Evolutionary conservation across 2,797 vertebrate genomes (phyloP), one percentile per base, ranked within the genome.

Genomic region (Bovichtus variegatus): DNA sequence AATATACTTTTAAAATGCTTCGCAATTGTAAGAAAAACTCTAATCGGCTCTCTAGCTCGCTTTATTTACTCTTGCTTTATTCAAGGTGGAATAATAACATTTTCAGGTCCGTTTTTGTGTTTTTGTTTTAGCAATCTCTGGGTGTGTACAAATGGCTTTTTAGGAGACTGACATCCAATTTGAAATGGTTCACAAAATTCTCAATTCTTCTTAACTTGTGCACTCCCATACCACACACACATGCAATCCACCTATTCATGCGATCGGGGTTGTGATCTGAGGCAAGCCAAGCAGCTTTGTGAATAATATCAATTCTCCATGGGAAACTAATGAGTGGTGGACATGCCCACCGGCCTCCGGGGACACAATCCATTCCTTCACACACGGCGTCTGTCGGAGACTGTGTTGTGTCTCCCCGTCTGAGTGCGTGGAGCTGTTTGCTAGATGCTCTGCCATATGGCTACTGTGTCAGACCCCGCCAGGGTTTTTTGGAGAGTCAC

Each of bases 281-380:
- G 82, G 75, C 60, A 19, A 78, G 70, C 78, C 61, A 60, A 73
- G 82, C 64, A 73, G 83, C 83, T 82, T 80, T 65, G 84, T 82
- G 91, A 89, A 91, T 89, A 89, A 92, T 90, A 89, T 90, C 87
- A 89, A 92, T 93, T 94, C 90, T 92, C 89, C 93, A 92, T 80
- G 92, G 93, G 92, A 90, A 92, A 81, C 86, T 85, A 89, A 87
- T 82, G 89, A 91, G 87, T 65, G 71, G 77, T 78, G 90, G 89
- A 86, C 88, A 79, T 77, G 89, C 87, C 88, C 85, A 74, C 64
- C 9, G 85, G 81, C 80, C 86, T 72, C 80, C 12, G 53, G 75
- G 85, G 78, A 86, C 78, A 81, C 81, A 78, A 85, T 83, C 81
- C 89, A 86, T 91, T 90, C 92, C 88, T 79, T 86, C 87, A 90